Conservation (phyloP, 1,140 invertebrate genomes). For the Philotrypesis tridentata region DNA sequence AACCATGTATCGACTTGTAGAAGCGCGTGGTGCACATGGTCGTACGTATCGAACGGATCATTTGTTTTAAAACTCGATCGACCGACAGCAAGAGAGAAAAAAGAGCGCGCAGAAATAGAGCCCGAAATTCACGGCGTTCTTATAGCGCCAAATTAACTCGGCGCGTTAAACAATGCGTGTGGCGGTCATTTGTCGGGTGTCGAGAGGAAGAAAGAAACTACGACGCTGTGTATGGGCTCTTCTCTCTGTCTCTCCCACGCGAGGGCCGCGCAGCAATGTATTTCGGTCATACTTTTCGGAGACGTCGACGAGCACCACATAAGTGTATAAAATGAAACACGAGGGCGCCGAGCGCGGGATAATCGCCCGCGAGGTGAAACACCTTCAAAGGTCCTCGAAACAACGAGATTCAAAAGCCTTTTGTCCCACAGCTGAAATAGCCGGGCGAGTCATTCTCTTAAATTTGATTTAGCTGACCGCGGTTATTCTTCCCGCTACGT, state of each 20-base stretch:
- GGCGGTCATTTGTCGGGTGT: neutral
- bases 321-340: neutral
- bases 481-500: conserved; percentile 46
- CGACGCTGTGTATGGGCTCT: neutral
- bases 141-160: neutral
- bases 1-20: no score
- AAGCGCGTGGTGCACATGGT: no score
- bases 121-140: neutral
- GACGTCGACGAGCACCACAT: neutral
- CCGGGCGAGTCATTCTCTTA: conserved; percentile 71
- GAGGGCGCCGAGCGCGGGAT: neutral
- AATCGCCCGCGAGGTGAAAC: conserved; percentile 15
- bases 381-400: conserved; percentile 64
- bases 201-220: neutral
- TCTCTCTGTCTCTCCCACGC: neutral
- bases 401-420: conserved; percentile 68
- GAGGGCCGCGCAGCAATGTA: neutral
- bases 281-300: neutral
- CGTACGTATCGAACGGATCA: no score
- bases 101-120: no score
- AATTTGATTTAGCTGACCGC: conserved; percentile 67
- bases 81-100: neutral
- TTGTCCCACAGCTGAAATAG: conserved; percentile 65
- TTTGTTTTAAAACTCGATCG: neutral
- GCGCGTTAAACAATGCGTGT: neutral